Percentiles rank a stretch among this genome's conserved stretches.
Evolutionary conservation across 2,888 invertebrate species (phyloP).

Genomic region (Tromatobia lineatoria): DNA sequence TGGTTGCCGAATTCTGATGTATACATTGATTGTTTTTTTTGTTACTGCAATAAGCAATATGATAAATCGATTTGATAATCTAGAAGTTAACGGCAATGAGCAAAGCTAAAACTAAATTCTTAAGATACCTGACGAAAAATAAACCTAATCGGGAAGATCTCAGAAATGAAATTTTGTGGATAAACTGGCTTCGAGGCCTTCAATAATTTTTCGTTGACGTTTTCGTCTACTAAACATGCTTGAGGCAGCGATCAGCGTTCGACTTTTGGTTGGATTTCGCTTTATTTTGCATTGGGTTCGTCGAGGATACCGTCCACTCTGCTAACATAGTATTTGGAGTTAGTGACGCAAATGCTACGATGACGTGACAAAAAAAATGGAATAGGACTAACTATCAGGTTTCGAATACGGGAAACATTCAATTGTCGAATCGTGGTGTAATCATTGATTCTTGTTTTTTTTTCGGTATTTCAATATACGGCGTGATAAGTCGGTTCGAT

Average conservation of each 20-base stretch:
- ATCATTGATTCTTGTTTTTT: background rate
- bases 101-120: no score
- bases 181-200: slow-evolving; percentile 15
- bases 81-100: no score
- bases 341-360: background rate
- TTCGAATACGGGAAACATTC: background rate
- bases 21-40: no score
- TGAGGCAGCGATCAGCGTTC: background rate
- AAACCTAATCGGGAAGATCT: no score
- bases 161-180: no score
- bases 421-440: background rate
- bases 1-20: no score
- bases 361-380: background rate
- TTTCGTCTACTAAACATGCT: slow-evolving; percentile 29
- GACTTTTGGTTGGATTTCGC: slow-evolving; percentile 22
- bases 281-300: slow-evolving; percentile 18
- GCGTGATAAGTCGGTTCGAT: background rate
- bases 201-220: slow-evolving; percentile 31
- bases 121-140: no score
- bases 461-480: background rate
- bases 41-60: no score
- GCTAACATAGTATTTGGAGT: slow-evolving; percentile 1
- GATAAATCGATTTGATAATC: no score
- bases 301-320: slow-evolving; percentile 23
- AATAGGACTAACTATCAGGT: background rate